These are phyloP conservation scores for Paramisgurnus dabryanus DNA, from an alignment of 2,113 vertebrate genomes.

Conservation along the genomic window DNA sequence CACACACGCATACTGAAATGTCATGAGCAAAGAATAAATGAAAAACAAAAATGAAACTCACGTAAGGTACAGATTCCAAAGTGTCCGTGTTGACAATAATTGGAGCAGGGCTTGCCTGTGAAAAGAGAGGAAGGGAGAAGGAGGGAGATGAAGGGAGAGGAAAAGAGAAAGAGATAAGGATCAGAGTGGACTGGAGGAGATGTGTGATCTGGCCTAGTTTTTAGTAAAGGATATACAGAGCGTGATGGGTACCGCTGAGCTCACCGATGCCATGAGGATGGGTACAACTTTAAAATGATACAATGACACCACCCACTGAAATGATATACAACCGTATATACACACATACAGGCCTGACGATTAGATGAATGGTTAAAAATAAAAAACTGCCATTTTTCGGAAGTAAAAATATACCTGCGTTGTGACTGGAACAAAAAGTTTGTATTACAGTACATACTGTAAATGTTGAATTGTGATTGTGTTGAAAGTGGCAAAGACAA, in stretches of 20 bases:
- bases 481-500: too few species aligned
- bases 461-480: too few species aligned
- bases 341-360: not conserved
- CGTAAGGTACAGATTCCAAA: slow-evolving; percentile 94
- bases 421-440: not conserved
- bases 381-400: not conserved
- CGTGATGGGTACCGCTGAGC: slow-evolving; percentile 32
- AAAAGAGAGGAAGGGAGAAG: slow-evolving; percentile 37
- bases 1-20: not conserved
- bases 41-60: slow-evolving; percentile 75
- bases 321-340: not conserved
- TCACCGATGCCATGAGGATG: slow-evolving; percentile 39
- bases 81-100: slow-evolving; percentile 97
- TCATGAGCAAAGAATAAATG: not conserved
- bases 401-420: not conserved
- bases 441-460: not conserved
- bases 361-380: slow-evolving; percentile 5
- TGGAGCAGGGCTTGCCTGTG: slow-evolving; percentile 92
- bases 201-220: slow-evolving; percentile 58
- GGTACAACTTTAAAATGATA: slow-evolving; percentile 29
- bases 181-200: slow-evolving; percentile 40
- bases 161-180: slow-evolving; percentile 41
- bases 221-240: slow-evolving; percentile 51
- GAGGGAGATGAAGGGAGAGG: slow-evolving; percentile 44
- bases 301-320: slow-evolving; percentile 6